A percentile compares a stretch with the other conserved stretches of the same genome.
Evolutionary conservation across 2,797 vertebrate genomes (phyloP).

Genomic region (Helostoma temminkii): DNA sequence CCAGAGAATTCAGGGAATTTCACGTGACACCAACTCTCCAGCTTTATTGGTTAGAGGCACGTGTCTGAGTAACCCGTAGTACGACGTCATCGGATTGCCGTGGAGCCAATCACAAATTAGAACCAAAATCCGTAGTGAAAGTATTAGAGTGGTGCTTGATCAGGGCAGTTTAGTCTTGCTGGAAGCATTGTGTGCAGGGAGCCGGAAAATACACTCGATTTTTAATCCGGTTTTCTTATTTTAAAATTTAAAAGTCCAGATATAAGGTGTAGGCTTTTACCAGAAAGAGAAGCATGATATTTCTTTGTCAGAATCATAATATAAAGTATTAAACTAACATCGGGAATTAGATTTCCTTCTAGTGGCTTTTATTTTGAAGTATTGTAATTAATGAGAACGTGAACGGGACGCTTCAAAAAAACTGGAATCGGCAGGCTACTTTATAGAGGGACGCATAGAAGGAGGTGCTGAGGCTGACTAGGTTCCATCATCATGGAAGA

Average conservation of each 20-base stretch:
- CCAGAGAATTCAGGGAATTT: constrained; percentile 64
- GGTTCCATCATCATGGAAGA: constrained; percentile 87
- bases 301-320: constrained; percentile 71
- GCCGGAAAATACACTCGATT: background rate
- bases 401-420: constrained; percentile 4
- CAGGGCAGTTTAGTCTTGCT: constrained; percentile 63
- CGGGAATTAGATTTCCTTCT: constrained; percentile 10
- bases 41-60: constrained; percentile 92
- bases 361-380: background rate
- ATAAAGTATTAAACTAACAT: constrained; percentile 7
- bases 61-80: constrained; percentile 89
- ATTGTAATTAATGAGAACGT: background rate
- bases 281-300: constrained; percentile 69
- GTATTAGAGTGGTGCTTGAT: constrained; percentile 89
- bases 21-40: constrained; percentile 83
- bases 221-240: background rate
- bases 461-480: constrained; percentile 55
- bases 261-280: constrained; percentile 13
- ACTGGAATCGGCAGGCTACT: constrained; percentile 47
- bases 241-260: background rate
- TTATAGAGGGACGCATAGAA: constrained; percentile 11
- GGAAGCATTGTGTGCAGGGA: constrained; percentile 56
- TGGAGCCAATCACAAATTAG: constrained; percentile 91
- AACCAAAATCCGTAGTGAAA: constrained; percentile 92
- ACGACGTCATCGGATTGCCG: constrained; percentile 87